phyloP scores from a whole-genome alignment of 2,888 invertebrate species.

The Ophioninae sp. region DNA sequence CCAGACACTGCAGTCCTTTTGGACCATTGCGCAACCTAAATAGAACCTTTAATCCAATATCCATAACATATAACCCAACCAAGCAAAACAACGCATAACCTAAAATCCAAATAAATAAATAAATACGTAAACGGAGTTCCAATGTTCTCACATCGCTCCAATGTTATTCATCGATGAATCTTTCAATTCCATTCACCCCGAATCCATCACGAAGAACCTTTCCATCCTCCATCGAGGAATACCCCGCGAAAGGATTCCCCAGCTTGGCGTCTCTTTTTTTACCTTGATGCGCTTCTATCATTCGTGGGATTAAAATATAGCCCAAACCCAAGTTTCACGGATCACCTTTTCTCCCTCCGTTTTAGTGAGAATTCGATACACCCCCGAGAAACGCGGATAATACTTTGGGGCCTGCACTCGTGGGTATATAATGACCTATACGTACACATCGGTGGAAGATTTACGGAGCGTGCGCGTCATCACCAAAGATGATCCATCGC shows the following conservation, averaged over 20 bases:
- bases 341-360: slow-evolving; percentile 23
- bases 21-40: no score
- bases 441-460: slow-evolving; percentile 16
- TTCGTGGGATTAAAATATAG: background rate
- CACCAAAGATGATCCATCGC: slow-evolving; percentile 54
- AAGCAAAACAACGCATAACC: no score
- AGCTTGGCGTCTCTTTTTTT: slow-evolving; percentile 26
- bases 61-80: no score
- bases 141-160: background rate
- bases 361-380: slow-evolving; percentile 58
- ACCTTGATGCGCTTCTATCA: no score
- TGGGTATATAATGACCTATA: background rate
- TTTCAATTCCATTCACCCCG: background rate
- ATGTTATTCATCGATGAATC: background rate
- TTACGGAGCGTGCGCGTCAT: slow-evolving; percentile 40
- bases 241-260: background rate
- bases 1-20: no score
- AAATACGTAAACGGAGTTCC: background rate
- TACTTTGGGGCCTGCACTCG: slow-evolving; percentile 9
- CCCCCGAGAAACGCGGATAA: slow-evolving; percentile 42
- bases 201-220: background rate
- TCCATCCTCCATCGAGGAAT: no score
- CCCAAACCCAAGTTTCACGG: slow-evolving; percentile 20
- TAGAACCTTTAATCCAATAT: no score
- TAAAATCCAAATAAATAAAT: background rate